phyloP scores from a whole-genome alignment of 2,888 invertebrate species.

The Horisme vitalbata region DNA sequence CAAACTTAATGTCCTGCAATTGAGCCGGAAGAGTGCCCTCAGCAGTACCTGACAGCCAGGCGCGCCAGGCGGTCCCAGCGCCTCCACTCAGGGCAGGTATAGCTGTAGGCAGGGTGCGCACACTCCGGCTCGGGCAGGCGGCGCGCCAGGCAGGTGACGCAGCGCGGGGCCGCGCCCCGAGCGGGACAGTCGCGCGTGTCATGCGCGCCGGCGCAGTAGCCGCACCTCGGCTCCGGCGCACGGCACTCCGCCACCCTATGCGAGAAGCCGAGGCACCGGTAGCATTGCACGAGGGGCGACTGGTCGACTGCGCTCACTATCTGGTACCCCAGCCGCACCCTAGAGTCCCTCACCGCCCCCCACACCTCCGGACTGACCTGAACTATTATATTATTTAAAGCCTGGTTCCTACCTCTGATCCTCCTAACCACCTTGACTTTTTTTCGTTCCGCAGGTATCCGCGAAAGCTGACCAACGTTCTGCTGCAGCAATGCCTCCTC shows the following conservation, averaged over 20 bases:
- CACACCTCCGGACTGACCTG: too few species aligned
- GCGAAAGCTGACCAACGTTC: not conserved
- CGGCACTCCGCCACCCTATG: not conserved
- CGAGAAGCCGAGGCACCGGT: not conserved
- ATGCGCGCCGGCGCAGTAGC: not conserved
- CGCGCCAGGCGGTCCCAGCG: too few species aligned
- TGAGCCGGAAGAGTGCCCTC: too few species aligned
- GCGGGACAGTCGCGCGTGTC: too few species aligned
- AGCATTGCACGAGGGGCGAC: constrained; percentile 1
- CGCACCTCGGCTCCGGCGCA: not conserved
- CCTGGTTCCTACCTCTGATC: not conserved
- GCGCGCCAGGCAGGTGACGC: too few species aligned
- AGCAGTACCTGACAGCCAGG: too few species aligned
- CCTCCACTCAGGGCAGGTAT: too few species aligned
- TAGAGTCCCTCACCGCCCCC: too few species aligned
- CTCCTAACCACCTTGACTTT: not conserved
- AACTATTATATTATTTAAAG: not conserved
- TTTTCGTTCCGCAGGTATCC: not conserved
- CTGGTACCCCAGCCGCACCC: not conserved
- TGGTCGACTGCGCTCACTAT: not conserved
- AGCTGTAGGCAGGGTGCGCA: too few species aligned
- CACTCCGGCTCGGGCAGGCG: too few species aligned
- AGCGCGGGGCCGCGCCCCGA: too few species aligned
- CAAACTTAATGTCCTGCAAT: not conserved
- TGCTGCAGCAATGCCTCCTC: not conserved